Base-by-base conservation (phyloP, 2,113 vertebrate species). In the Sinocyclocheilus rhinocerous region DNA sequence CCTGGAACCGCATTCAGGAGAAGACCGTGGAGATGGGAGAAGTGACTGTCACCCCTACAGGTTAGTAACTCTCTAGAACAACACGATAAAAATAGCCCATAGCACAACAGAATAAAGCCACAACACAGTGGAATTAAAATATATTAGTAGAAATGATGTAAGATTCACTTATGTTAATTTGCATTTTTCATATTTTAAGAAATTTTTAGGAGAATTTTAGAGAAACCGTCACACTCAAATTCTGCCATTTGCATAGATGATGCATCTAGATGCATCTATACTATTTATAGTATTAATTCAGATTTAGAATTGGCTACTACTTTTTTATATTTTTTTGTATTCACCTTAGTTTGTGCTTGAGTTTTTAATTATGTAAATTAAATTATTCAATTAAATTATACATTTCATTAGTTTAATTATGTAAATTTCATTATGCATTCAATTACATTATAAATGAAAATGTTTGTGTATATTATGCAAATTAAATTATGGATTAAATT, bases 1-100 rank as follows among this genome's bases (percentile, higher is more conserved):
- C 29, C 1, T 99, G 97, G 97, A 94, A 95, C 22, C 95, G 94
- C 87, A 97, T 99, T 45, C 96, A 97, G 80, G 95, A 97, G 91
- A 97, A 96, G 82, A 91, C 63, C 0, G 94, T 94, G 67, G 95
- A 97, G 52, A 94, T 98, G 81, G 96, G 95, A 22, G 89, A 88
- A 0, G 94, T 99, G 70, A 77, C 92, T 0, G 94, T 99, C 16
- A 96, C 95, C 22, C 94, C 92, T 0, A 96, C 96, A 87, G 95
- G 98, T 99, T 90, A 95, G 95, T 22, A 22, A 3, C 55, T 61
- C 22, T 48, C 6, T 45, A 22, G 8, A 75, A 42, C 39, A 76
- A 50, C n/a, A 1, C 1, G 0, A 26, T 6, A 16, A 50, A 76
- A 9, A 76, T 9, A 39, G 16, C 0, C 67, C 33, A 18, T 1